phyloP scores from a whole-genome alignment of 2,888 invertebrate species.

The Oscheius sp. region DNA sequence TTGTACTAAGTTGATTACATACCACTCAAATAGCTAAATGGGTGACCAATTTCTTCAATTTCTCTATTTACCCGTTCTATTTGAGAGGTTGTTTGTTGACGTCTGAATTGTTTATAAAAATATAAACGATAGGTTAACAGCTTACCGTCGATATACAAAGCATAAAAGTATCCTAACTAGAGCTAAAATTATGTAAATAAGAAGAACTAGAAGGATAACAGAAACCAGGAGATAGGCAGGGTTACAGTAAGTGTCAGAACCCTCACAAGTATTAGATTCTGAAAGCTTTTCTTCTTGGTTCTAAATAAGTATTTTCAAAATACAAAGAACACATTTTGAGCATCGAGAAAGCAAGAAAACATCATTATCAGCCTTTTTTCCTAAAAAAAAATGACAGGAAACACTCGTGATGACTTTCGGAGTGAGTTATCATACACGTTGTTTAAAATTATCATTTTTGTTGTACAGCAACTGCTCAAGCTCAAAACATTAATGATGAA shows the following conservation, averaged over 20 bases:
- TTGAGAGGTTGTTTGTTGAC: neutral
- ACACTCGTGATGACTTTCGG: no score
- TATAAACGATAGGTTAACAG: neutral
- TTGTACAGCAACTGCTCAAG: no score
- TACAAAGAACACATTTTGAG: no score
- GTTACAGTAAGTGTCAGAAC: neutral
- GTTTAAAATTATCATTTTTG: no score
- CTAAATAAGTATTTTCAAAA: no score
- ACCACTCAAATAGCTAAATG: conserved; percentile 24
- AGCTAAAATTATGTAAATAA: conserved; percentile 18
- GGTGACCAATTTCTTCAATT: conserved; percentile 26
- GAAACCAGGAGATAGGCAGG: conserved; percentile 1
- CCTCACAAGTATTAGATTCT: neutral
- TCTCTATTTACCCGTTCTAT: neutral
- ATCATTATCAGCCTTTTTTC: no score
- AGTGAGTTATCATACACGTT: no score
- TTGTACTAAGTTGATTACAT: neutral
- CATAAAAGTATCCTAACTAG: conserved; percentile 13
- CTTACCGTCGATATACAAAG: conserved; percentile 18
- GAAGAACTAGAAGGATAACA: conserved; percentile 16
- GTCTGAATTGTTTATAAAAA: conserved; percentile 1
- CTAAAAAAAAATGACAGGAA: no score
- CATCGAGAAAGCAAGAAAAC: no score
- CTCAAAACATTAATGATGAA: no score
- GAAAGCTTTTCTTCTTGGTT: no score